Percentiles rank a stretch among this genome's conserved stretches.
Conservation (phyloP, 2,113 vertebrate genomes). For the Puntigrus tetrazona region DNA sequence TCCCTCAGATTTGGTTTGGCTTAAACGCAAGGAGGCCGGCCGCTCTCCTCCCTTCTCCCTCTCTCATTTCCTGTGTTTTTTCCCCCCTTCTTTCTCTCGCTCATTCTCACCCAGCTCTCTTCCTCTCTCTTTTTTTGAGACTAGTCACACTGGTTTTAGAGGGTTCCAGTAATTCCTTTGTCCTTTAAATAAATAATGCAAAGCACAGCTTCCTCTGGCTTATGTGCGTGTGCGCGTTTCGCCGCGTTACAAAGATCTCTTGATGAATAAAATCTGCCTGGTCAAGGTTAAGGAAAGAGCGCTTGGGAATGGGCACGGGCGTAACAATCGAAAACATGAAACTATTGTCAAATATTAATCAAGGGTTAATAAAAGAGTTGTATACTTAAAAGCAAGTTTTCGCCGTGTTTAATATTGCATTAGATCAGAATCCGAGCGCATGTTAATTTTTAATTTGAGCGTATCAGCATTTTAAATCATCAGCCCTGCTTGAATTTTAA, state of each 20-base stretch:
- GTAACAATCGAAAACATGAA: neutral
- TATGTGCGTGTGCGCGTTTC: conserved; percentile 37
- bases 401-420: conserved; percentile 17
- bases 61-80: conserved; percentile 37
- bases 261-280: conserved; percentile 6
- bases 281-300: neutral
- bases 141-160: conserved; percentile 24
- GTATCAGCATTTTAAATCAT: conserved; percentile 60
- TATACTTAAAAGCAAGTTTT: neutral
- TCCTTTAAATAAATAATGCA: conserved; percentile 35
- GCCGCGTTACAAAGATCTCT: conserved; percentile 12
- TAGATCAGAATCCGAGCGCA: neutral
- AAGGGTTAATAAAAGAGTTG: neutral
- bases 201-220: conserved; percentile 21
- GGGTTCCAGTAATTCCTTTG: conserved; percentile 26
- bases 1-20: conserved; percentile 74
- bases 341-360: neutral
- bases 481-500: conserved; percentile 69
- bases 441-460: conserved; percentile 60
- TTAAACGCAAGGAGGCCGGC: conserved; percentile 68
- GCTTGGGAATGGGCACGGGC: neutral
- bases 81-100: conserved; percentile 31
- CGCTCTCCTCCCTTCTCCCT: conserved; percentile 50
- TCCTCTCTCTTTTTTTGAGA: conserved; percentile 35
- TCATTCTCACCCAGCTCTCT: conserved; percentile 46